A percentile compares a stretch with the other conserved stretches of the same genome.
phyloP scores from a whole-genome alignment of 2,113 vertebrate species.

The Rhineura floridana region DNA sequence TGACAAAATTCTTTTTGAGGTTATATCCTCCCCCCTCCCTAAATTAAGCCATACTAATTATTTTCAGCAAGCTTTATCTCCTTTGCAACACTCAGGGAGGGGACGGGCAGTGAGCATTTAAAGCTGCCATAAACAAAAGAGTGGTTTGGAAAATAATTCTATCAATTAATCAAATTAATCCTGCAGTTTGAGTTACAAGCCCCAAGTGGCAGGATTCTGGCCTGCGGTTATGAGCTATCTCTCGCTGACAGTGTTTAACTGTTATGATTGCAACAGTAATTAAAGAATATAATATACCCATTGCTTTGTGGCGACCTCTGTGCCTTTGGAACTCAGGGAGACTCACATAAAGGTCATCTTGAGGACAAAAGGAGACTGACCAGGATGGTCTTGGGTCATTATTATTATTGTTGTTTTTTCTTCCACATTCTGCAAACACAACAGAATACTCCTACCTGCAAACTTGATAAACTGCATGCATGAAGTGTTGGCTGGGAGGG shows the following conservation, averaged over 20 bases:
- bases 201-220: constrained; percentile 75
- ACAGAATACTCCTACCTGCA: background rate
- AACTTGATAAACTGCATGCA: background rate
- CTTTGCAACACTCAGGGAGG: constrained; percentile 74
- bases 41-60: constrained; percentile 80
- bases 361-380: constrained; percentile 41
- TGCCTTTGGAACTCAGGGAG: background rate
- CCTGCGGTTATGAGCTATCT: constrained; percentile 69
- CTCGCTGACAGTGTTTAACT: constrained; percentile 64
- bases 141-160: constrained; percentile 78
- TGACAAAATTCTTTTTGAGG: constrained; percentile 67
- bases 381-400: background rate
- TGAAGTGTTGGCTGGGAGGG: background rate
- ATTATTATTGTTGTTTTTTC: background rate
- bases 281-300: constrained; percentile 58
- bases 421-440: background rate
- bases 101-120: constrained; percentile 69
- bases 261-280: constrained; percentile 68
- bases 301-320: constrained; percentile 28
- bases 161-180: constrained; percentile 83
- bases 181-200: constrained; percentile 78
- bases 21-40: constrained; percentile 59
- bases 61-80: constrained; percentile 76
- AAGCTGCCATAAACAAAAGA: constrained; percentile 78
- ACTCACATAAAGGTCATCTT: constrained; percentile 43